Conservation (phyloP, 1,140 invertebrate species). For the Homalodisca vitripennis region DNA sequence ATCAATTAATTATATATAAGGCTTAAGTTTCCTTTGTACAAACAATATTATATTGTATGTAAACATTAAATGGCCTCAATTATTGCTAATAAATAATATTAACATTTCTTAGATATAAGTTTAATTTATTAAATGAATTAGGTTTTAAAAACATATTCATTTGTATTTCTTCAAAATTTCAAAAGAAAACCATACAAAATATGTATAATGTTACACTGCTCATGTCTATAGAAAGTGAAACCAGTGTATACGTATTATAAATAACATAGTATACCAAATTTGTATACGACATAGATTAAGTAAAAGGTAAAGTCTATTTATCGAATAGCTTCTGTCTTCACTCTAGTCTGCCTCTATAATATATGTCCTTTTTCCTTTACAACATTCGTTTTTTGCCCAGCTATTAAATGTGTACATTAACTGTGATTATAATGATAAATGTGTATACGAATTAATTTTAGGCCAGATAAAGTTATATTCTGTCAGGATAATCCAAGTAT, state of each 20-base stretch:
- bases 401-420: conserved; percentile 15
- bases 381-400: conserved; percentile 2
- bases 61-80: too few relatives aligned
- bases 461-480: conserved; percentile 3
- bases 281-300: conserved; percentile 22
- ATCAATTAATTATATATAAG: too few relatives aligned
- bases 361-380: background rate
- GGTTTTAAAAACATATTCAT: background rate
- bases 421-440: conserved; percentile 24
- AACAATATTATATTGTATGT: too few relatives aligned
- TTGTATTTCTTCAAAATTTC: background rate
- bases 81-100: too few relatives aligned
- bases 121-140: background rate
- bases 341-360: conserved; percentile 22
- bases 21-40: too few relatives aligned
- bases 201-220: background rate
- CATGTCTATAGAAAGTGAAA: background rate
- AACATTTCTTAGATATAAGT: too few relatives aligned
- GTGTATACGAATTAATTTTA: conserved; percentile 11
- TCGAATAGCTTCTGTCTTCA: conserved; percentile 19
- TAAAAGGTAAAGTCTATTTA: conserved; percentile 11
- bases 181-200: background rate
- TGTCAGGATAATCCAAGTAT: conserved; percentile 22
- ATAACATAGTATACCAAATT: conserved; percentile 17
- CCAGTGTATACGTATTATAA: conserved; percentile 20